Evolutionary conservation across 2,797 vertebrate species (phyloP).

Genomic region (Nannoperca australis): DNA sequence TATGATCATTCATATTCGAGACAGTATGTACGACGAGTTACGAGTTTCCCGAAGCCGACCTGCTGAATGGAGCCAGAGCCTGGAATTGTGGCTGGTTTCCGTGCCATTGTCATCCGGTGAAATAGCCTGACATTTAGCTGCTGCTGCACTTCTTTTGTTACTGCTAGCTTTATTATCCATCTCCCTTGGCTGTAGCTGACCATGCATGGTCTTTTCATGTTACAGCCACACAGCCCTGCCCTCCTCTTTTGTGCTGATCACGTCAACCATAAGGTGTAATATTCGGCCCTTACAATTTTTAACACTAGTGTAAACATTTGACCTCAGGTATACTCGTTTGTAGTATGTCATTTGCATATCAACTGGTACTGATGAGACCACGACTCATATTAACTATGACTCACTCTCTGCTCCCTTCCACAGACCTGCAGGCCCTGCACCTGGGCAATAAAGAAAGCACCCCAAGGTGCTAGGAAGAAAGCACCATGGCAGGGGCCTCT

Average conservation of each 20-base stretch:
- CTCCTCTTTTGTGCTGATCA: conserved; percentile 46
- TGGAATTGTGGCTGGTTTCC: conserved; percentile 67
- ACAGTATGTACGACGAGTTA: neutral
- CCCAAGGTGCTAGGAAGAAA: conserved; percentile 67
- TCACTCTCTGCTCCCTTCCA: conserved; percentile 41
- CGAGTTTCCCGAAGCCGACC: conserved; percentile 19
- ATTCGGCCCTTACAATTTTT: conserved; percentile 8
- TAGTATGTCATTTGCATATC: neutral
- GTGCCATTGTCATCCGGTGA: conserved; percentile 78
- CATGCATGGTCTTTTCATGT: conserved; percentile 71
- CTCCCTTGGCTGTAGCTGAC: conserved; percentile 77
- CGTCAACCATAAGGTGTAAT: conserved; percentile 39
- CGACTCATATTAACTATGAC: conserved; percentile 1
- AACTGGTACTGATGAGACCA: neutral
- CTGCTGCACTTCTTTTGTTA: conserved; percentile 85
- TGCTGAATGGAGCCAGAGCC: conserved; percentile 51
- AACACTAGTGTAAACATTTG: conserved; percentile 13
- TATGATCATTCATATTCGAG: conserved; percentile 21
- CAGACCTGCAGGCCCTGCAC: conserved; percentile 51
- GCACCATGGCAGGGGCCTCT: conserved; percentile 95
- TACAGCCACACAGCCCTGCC: conserved; percentile 50
- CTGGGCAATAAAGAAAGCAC: conserved; percentile 54
- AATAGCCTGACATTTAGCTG: conserved; percentile 81
- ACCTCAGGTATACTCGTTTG: neutral
- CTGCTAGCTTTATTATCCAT: conserved; percentile 64